A percentile compares a stretch with the other conserved stretches of the same genome.
These are phyloP conservation scores for Cygnus olor DNA, from an alignment of 2,797 vertebrate genomes.

Conservation along the genomic window DNA sequence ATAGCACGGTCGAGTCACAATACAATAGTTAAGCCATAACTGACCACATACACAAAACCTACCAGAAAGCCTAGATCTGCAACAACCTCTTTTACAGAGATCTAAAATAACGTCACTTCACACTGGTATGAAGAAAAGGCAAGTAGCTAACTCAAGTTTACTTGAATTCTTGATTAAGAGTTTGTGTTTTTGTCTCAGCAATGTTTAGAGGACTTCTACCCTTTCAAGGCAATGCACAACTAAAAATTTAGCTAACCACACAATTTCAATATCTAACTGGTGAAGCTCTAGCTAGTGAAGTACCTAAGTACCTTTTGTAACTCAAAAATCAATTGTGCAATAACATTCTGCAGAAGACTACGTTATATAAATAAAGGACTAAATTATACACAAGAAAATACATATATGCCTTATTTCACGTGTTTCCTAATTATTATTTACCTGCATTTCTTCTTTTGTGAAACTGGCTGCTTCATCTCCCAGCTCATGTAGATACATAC, in stretches of 20 bases:
- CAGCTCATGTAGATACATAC: constrained; percentile 98
- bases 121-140: background rate
- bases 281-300: background rate
- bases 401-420: background rate
- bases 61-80: background rate
- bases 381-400: background rate
- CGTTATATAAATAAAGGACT: background rate
- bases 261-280: background rate
- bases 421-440: constrained; percentile 58
- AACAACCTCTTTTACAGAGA: background rate
- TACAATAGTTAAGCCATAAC: background rate
- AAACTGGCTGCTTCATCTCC: constrained; percentile 99
- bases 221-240: background rate
- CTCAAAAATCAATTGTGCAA: background rate
- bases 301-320: background rate
- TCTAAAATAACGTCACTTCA: background rate
- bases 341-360: background rate
- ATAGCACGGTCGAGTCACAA: background rate
- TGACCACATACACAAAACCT: background rate
- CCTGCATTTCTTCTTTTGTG: constrained; percentile 99
- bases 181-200: background rate
- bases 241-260: background rate
- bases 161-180: background rate
- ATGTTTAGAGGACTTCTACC: background rate
- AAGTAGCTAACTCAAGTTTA: background rate